Evolutionary conservation across 2,113 vertebrate species (phyloP), one percentile per base, ranked within the genome.

Genomic region (Balaeniceps rex): DNA sequence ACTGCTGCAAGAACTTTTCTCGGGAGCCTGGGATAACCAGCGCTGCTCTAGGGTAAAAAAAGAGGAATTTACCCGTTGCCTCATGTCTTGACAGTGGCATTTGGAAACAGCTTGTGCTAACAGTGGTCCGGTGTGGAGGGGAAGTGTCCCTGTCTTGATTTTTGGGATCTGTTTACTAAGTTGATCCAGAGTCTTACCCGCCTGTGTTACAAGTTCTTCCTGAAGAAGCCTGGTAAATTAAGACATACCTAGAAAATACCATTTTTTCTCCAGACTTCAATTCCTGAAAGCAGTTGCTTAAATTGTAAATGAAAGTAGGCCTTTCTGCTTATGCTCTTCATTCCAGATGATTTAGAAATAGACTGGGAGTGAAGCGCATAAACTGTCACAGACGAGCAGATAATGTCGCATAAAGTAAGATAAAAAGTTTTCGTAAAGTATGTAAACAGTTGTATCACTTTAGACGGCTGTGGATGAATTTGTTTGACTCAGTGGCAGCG

Each of bases 331-430:
- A 51, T 0, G 0, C 46, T 74, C 14, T 70, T 94, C 28, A 38
- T 72, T 75, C 29, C 21, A 49, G 28, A 11, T 89, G 34, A 44
- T 68, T 91, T 86, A 80, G 66, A 93, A 92, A 36, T 34, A 11
- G 29, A 14, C 36, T 70, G 63, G 15, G 26, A 82, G 18, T 26
- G 36, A 95, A 75, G 29, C 10, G 4, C 1, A 2, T 89, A 63
- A 72, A 85, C 70, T 14, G 8, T 75, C 70, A 87, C 33, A 54
- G 58, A 66, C 1, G 4, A 46, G 28, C n/a, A 51, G 58, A 54
- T 92, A 90, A 83, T 63, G 54, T 60, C 66, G 86, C 75, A 11
- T 95, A 88, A 86, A 95, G 88, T 28, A 76, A 92, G 69, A 80
- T 90, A 78, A 95, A 80, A 83, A 55, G 54, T 80, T 93, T 93